These are phyloP conservation scores for Gallirallus australis DNA, from an alignment of 2,797 vertebrate species.

Conservation along the genomic window DNA sequence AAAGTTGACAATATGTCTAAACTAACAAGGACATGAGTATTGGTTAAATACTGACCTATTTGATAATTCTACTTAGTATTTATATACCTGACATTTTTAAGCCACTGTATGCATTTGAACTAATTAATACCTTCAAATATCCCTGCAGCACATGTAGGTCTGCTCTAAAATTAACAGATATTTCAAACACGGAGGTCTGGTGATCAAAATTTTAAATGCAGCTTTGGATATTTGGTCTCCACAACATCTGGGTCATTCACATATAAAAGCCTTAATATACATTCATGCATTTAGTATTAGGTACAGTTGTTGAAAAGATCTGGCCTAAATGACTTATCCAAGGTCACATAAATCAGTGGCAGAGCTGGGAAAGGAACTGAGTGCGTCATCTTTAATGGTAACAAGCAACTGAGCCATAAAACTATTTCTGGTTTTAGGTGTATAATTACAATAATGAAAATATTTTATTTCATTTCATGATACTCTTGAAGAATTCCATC, in stretches of 20 bases:
- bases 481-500: not conserved
- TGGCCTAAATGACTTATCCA: not conserved
- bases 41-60: constrained; percentile 19
- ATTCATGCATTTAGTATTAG: not conserved
- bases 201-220: constrained; percentile 25
- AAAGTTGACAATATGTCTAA: constrained; percentile 8
- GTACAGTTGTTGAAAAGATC: not conserved
- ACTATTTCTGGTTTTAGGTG: not conserved
- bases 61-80: not conserved
- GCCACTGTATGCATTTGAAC: not conserved
- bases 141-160: not conserved
- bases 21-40: not conserved
- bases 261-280: not conserved
- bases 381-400: not conserved
- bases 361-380: not conserved
- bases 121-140: constrained; percentile 17
- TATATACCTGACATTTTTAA: constrained; percentile 18
- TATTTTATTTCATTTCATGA: not conserved
- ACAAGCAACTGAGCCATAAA: not conserved
- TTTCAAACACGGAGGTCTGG: not conserved
- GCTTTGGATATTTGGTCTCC: not conserved
- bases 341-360: not conserved
- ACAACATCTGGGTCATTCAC: not conserved
- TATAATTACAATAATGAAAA: not conserved
- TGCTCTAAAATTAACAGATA: not conserved